Base-by-base conservation (phyloP, 2,113 vertebrate species). In the Phycodurus eques region DNA sequence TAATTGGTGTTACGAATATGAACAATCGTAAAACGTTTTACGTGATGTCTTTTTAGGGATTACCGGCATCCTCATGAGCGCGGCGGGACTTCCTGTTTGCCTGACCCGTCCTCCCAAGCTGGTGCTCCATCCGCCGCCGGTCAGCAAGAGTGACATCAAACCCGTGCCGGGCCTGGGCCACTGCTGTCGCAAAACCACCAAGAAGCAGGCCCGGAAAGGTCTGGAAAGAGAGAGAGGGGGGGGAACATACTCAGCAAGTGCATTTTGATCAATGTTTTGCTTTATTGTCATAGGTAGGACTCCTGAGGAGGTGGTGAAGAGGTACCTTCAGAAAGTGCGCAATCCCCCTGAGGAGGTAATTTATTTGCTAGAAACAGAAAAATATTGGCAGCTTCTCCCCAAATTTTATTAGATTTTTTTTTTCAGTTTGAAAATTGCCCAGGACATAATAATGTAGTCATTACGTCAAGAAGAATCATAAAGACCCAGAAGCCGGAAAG, bases 81-180 rank as follows among this genome's bases (percentile, higher is more conserved):
- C 96, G 0, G 96, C 96, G 0, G 96, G 95, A 64, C 92, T 98
- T 80, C 96, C 96, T 0, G 96, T 98, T 72, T 98, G 96, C 78
- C 91, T 98, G 85, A 98, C 96, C 2, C 92, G 96, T 8, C 96
- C 96, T 5, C 96, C 96, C 35, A 96, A 96, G 83, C 91, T 96
- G 83, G 94, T 97, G 84, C 94, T 98, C 49, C 96, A 98, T 78
- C 97, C 97, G 0, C 97, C 96, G 0, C 95, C 96, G 0, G 96
- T 98, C 87, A 97, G 95, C 94, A 98, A 98, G 88, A 97, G 95
- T 0, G 96, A 98, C 85, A 96, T 98, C 74, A 96, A 97, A 77
- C 94, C 96, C 27, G 94, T 98, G 72, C 96, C 96, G 0, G 97
- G 97, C 2, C 92, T 98, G 78, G 94, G 95, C 79, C 95, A 96